Conservation (phyloP, 1,140 invertebrate genomes). For the Steinernema feltiae region DNA sequence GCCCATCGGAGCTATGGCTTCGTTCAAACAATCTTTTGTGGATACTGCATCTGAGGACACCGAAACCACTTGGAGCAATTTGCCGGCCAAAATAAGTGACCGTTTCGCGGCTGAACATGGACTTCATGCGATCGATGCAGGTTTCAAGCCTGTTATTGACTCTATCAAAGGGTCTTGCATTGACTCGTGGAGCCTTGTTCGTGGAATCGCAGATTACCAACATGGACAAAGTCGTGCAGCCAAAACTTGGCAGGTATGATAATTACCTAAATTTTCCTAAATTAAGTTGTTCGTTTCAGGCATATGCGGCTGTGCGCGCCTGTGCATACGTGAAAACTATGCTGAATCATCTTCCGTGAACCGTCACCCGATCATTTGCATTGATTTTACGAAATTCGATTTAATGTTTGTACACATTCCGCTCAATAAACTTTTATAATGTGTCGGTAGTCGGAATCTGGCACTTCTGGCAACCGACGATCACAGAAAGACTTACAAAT, state of each 20-base stretch:
- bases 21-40: constrained; percentile 50
- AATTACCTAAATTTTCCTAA: not conserved
- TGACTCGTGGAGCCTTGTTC: constrained; percentile 70
- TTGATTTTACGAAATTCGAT: not conserved
- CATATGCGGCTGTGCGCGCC: constrained; percentile 32
- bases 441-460: too few relatives aligned
- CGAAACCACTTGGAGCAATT: constrained; percentile 56
- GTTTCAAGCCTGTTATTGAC: constrained; percentile 84
- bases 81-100: constrained; percentile 64
- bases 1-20: constrained; percentile 48
- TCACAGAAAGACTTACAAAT: too few relatives aligned
- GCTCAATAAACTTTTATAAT: too few relatives aligned
- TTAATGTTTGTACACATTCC: too few relatives aligned
- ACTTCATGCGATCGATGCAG: constrained; percentile 81
- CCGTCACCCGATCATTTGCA: too few relatives aligned
- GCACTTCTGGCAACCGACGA: too few relatives aligned
- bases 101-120: constrained; percentile 69
- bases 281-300: constrained; percentile 28
- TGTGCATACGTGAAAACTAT: not conserved
- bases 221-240: constrained; percentile 67
- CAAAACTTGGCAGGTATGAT: constrained; percentile 45
- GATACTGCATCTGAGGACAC: constrained; percentile 24
- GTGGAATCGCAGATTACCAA: constrained; percentile 87
- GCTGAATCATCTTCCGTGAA: not conserved
- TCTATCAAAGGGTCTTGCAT: constrained; percentile 82